Base-by-base conservation (phyloP, 2,113 vertebrate species). In the Callipepla californica region DNA sequence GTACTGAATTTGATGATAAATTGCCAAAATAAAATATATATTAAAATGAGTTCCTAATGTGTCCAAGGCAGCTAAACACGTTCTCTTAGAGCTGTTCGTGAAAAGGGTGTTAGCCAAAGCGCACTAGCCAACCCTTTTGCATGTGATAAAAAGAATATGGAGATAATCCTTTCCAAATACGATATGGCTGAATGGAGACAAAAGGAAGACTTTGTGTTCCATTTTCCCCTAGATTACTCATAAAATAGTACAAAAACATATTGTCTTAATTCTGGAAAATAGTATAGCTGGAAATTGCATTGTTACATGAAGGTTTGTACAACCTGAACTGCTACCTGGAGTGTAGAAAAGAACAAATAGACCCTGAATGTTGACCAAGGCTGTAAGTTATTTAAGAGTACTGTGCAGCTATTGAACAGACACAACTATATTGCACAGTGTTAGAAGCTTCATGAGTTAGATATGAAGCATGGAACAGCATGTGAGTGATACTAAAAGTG, bases 1-100 rank as follows among this genome's bases (percentile, higher is more conserved):
- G 85, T 68, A 69, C 89, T 96, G 89, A 87, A 94, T 90, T 90
- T 76, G 40, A 93, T 89, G 77, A 85, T 79, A 92, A 96, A 95
- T 23, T 90, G 65, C 73, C 77, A 96, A 94, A 95, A 93, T 70
- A 93, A 94, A 93, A 70, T 18, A 0, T 73, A 53, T 51, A 88
- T 82, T 92, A 94, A 88, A 97, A 91, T 86, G 80, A 75, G 51
- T 93, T 84, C 78, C 65, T 50, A 57, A 90, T 73, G 77, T 90
- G 86, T 90, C 66, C 84, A 69, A 91, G 62, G 61, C 77, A 94
- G 91, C 92, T 92, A 95, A 94, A 53, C 63, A 47, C 62, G 50
- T 81, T 89, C 58, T 92, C 42, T 73, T 66, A 68, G 74, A 89
- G 74, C 66, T 79, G 36, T 79, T 90, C 0, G 3, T 6, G 3